phyloP scores from a whole-genome alignment of 2,113 vertebrate species.

The human region GRCh38 chr4:157284001-157284500 shows the following conservation, averaged over 20 bases:
- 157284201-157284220: not conserved
- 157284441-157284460: not conserved
- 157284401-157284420: not conserved
- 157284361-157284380: not conserved
- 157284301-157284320: not conserved
- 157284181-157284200: not conserved
- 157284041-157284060: not conserved
- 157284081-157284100: not conserved
- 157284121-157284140: not conserved
- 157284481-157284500: not conserved
- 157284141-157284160: constrained; percentile 28
- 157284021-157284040: not conserved
- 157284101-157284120: not conserved
- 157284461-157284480: not conserved
- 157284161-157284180: not conserved
- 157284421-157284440: not conserved
- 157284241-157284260: not conserved
- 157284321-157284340: not conserved
- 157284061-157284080: not conserved
- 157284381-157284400: not conserved
- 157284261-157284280: not conserved
- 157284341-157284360: not conserved
- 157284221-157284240: constrained; percentile 40
- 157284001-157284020: not conserved
- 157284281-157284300: constrained; percentile 42